Percentiles rank a stretch among this genome's conserved stretches.
These are phyloP conservation scores for Rhynchopsitta pachyrhyncha DNA, from an alignment of 2,113 vertebrate species.

Conservation along the genomic window DNA sequence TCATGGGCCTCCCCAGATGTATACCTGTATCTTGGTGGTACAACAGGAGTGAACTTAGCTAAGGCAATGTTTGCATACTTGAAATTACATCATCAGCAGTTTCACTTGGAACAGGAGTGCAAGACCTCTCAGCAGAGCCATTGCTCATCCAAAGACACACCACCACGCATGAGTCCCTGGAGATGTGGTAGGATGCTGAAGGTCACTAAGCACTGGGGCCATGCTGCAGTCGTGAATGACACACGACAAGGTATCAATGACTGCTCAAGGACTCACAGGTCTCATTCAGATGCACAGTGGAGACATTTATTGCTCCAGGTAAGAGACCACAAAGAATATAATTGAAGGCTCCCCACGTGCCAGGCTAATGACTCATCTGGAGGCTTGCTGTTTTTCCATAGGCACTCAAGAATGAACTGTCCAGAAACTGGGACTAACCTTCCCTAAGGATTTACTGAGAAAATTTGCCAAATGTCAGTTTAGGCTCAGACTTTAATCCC, in stretches of 20 bases:
- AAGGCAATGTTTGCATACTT: neutral
- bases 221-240: neutral
- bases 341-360: neutral
- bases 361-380: neutral
- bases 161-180: rapidly evolving
- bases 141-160: neutral
- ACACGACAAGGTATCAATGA: neutral
- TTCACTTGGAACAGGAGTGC: neutral
- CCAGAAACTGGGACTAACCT: neutral
- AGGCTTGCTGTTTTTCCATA: neutral
- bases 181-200: neutral
- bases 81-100: neutral
- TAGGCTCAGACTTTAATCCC: neutral
- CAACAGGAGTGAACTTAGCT: neutral
- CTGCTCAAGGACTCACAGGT: neutral
- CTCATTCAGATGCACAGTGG: neutral
- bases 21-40: neutral
- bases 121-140: neutral
- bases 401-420: neutral
- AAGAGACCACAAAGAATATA: neutral
- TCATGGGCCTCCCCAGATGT: rapidly evolving
- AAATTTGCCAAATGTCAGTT: neutral
- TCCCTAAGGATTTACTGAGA: neutral
- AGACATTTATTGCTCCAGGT: neutral
- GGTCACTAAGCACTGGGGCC: neutral